These are phyloP conservation scores for Nasonovia ribisnigri DNA, from an alignment of 2,888 invertebrate genomes.

Conservation along the genomic window DNA sequence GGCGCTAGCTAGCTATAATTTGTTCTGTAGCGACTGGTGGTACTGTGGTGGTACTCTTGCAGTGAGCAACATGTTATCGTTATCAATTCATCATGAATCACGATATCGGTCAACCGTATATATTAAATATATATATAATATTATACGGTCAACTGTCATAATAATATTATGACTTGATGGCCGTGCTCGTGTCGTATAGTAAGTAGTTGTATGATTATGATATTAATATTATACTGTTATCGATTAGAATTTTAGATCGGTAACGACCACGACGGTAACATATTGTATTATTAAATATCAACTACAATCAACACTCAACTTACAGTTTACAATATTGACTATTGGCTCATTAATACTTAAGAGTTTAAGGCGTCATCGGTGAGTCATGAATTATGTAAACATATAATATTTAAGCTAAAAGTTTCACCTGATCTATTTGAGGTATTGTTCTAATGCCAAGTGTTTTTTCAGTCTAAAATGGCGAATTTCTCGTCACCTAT, in stretches of 20 bases:
- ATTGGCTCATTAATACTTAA: neutral
- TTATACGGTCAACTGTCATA: too few relatives aligned
- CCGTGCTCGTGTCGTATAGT: too few relatives aligned
- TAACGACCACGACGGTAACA: too few relatives aligned
- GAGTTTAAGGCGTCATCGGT: conserved; percentile 12
- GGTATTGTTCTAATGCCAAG: neutral
- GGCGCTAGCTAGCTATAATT: too few relatives aligned
- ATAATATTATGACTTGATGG: too few relatives aligned
- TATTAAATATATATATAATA: too few relatives aligned
- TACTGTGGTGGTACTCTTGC: too few relatives aligned
- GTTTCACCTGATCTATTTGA: neutral
- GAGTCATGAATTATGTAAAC: conserved; percentile 21
- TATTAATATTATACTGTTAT: neutral
- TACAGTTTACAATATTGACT: neutral
- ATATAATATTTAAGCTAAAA: neutral
- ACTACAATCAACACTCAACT: neutral
- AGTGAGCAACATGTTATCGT: neutral
- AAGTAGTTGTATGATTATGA: neutral
- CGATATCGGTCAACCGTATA: too few relatives aligned
- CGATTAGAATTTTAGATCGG: neutral
- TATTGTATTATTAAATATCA: neutral
- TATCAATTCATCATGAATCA: neutral
- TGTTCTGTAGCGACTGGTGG: too few relatives aligned
- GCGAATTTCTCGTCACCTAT: conserved; percentile 75
- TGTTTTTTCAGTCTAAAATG: conserved; percentile 65